Conservation (phyloP, 1,140 invertebrate genomes). For the Aleiodes sp. region DNA sequence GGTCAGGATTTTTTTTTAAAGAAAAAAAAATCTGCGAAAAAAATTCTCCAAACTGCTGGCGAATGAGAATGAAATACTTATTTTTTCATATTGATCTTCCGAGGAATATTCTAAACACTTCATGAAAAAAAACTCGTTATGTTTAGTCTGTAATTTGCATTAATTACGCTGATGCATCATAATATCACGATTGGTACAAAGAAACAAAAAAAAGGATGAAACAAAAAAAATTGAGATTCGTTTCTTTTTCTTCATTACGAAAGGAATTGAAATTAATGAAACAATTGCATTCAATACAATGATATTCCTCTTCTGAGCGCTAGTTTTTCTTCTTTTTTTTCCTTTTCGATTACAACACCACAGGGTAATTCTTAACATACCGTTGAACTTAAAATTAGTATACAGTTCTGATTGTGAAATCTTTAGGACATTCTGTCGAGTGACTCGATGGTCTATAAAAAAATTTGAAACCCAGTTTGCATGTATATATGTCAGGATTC, state of each 20-base stretch:
- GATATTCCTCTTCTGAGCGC: neutral
- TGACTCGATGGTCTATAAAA: conserved; percentile 19
- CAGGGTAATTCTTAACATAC: conserved; percentile 20
- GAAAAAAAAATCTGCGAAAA: neutral
- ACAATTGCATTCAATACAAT: conserved; percentile 10
- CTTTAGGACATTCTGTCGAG: conserved; percentile 37
- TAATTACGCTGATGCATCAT: conserved; percentile 9
- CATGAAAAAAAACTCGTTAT: neutral
- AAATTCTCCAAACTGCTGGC: neutral
- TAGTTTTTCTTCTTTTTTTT: neutral
- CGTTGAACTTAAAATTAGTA: conserved; percentile 54
- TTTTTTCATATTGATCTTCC: neutral
- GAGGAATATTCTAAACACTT: neutral
- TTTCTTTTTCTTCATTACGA: too few species aligned
- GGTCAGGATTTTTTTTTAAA: conserved; percentile 3
- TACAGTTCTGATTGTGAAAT: conserved; percentile 50
- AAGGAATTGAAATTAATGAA: neutral
- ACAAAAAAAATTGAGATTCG: too few species aligned
- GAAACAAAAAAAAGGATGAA: neutral
- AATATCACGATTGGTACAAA: neutral
- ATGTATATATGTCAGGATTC: neutral
- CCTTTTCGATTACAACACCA: conserved; percentile 20
- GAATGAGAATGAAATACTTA: neutral
- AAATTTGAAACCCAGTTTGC: conserved; percentile 2
- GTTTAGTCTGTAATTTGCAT: conserved; percentile 11